A percentile compares a stretch with the other conserved stretches of the same genome.
These are phyloP conservation scores for Apostichopus parvimensis DNA, from an alignment of 35 echinoderm and acorn worm genomes.

Conservation along the genomic window DNA sequence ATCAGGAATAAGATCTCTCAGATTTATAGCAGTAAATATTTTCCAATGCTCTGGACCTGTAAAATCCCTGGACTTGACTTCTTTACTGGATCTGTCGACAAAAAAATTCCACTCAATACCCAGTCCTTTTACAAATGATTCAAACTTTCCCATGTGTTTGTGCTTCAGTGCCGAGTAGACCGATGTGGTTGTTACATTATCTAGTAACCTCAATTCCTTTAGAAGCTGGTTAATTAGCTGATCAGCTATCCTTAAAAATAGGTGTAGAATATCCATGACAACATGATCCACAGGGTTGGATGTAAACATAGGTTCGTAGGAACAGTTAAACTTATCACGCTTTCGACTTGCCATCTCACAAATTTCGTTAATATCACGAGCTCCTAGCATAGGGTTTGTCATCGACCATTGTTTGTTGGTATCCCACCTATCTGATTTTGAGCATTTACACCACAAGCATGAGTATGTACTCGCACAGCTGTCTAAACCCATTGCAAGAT, in stretches of 20 bases:
- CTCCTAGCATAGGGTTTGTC: neutral
- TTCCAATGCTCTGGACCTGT: conserved; percentile 24
- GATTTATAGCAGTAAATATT: neutral
- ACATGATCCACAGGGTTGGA: neutral
- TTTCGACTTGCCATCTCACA: neutral
- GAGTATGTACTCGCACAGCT: neutral
- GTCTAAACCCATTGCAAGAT: conserved; percentile 10
- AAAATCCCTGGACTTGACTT: conserved; percentile 3
- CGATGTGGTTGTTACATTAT: neutral
- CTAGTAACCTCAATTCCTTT: neutral
- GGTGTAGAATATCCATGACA: neutral
- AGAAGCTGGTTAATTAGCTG: neutral
- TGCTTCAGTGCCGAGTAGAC: neutral
- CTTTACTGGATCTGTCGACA: neutral
- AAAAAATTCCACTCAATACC: conserved; percentile 34
- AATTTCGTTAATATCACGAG: neutral
- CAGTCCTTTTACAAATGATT: neutral
- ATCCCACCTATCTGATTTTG: neutral
- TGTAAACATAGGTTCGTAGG: neutral
- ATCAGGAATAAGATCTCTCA: conserved; percentile 15
- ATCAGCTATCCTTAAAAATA: conserved; percentile 26
- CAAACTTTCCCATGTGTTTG: conserved; percentile 16
- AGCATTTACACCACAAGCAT: conserved; percentile 25
- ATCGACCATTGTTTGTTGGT: conserved; percentile 10
- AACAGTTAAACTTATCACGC: conserved; percentile 17